Conservation (phyloP, 1,140 invertebrate species). For the Myzus persicae region DNA sequence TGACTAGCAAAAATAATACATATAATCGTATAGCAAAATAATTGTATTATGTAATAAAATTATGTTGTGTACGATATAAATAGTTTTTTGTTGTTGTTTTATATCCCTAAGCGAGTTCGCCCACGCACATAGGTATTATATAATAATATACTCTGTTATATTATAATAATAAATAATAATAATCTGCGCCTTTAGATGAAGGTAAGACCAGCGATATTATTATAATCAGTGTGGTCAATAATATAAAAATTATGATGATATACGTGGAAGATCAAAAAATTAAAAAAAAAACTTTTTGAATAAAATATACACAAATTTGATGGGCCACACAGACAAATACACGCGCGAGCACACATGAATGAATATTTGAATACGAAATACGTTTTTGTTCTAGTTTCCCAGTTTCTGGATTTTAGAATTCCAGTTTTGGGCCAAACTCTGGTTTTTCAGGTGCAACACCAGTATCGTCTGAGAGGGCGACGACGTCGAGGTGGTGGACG, state of each 20-base stretch:
- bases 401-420: slow-evolving; percentile 49
- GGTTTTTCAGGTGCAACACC: slow-evolving; percentile 53
- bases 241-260: not conserved
- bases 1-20: slow-evolving; percentile 41
- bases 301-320: not conserved
- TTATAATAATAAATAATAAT: not conserved
- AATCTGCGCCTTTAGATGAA: not conserved
- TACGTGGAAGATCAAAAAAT: not conserved
- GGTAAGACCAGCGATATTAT: not conserved
- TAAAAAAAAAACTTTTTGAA: not conserved
- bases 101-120: not conserved
- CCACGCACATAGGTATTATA: not conserved
- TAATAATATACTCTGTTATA: not conserved
- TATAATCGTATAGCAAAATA: not conserved
- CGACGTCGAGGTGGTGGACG: slow-evolving; percentile 26
- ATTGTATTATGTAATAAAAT: not conserved
- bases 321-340: not conserved
- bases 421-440: slow-evolving; percentile 50
- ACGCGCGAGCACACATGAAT: not conserved
- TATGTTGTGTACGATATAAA: not conserved
- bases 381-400: slow-evolving; percentile 19
- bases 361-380: not conserved
- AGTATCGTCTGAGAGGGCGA: slow-evolving; percentile 48
- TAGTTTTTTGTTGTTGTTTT: not conserved
- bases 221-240: not conserved